Conservation (phyloP, 2,113 vertebrate species). For the Cheilinus undulatus region DNA sequence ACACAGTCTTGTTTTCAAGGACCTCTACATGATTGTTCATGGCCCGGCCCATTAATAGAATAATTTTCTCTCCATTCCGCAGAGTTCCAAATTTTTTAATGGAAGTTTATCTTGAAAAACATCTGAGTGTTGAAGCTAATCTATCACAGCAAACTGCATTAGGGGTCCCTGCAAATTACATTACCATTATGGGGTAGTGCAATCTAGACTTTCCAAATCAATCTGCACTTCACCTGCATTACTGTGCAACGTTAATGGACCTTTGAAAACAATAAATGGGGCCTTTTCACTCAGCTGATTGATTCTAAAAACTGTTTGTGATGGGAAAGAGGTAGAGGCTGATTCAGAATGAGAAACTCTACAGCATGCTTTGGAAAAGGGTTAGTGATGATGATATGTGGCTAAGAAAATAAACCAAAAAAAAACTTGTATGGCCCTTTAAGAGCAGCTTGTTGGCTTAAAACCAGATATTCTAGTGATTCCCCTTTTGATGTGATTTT, state of each 20-base stretch:
- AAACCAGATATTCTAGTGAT: not conserved
- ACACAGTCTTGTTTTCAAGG: not conserved
- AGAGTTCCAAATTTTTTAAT: not conserved
- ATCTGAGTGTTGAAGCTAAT: not conserved
- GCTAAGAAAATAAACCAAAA: no score
- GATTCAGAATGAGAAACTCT: not conserved
- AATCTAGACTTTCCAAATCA: constrained; percentile 3
- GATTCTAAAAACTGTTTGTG: constrained; percentile 2
- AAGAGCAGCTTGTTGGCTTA: not conserved
- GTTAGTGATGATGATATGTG: not conserved
- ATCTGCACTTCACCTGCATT: constrained; percentile 28
- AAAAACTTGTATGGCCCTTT: not conserved
- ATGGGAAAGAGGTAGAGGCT: not conserved
- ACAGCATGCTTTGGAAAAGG: not conserved
- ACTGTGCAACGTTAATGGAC: constrained; percentile 24
- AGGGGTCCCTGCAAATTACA: not conserved
- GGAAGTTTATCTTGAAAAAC: not conserved
- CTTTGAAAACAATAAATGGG: constrained; percentile 18
- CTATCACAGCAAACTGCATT: constrained; percentile 11
- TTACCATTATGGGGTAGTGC: constrained; percentile 11
- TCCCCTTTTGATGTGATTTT: not conserved
- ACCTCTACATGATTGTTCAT: not conserved
- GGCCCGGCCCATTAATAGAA: not conserved
- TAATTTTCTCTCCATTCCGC: not conserved
- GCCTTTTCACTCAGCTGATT: constrained; percentile 9